These are phyloP conservation scores for Lacanobia oleracea DNA, from an alignment of 2,888 invertebrate genomes.

Conservation along the genomic window DNA sequence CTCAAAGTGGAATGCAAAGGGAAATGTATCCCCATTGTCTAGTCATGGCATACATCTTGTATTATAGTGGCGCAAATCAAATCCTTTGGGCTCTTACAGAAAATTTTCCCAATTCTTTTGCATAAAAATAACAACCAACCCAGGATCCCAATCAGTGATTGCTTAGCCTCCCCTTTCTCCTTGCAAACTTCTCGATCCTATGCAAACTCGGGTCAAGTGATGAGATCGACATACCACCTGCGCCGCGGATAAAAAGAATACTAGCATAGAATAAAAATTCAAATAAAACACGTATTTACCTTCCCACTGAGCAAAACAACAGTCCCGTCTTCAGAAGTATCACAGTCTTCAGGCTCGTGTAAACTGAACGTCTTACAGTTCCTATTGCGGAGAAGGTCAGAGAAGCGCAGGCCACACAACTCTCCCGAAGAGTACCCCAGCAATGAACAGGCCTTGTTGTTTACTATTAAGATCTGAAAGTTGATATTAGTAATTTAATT, in stretches of 20 bases:
- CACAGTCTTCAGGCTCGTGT: conserved; percentile 87
- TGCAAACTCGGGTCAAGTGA: too few species aligned
- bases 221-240: too few species aligned
- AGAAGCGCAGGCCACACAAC: conserved; percentile 87
- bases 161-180: too few species aligned
- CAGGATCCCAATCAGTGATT: not conserved
- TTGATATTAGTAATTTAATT: not conserved
- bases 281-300: conserved; percentile 75
- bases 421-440: conserved; percentile 90
- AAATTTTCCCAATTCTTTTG: not conserved
- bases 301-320: conserved; percentile 92
- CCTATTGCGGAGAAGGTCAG: conserved; percentile 88
- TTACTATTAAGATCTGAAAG: conserved; percentile 92
- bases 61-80: not conserved
- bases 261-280: too few species aligned
- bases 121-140: not conserved
- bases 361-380: conserved; percentile 87
- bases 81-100: not conserved
- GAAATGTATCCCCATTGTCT: not conserved
- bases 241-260: too few species aligned
- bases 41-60: not conserved
- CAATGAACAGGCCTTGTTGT: conserved; percentile 92
- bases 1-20: not conserved
- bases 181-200: too few species aligned
- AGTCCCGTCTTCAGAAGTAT: conserved; percentile 90